Conservation (phyloP, 2,888 invertebrate genomes). For the Teleiodes luculella region DNA sequence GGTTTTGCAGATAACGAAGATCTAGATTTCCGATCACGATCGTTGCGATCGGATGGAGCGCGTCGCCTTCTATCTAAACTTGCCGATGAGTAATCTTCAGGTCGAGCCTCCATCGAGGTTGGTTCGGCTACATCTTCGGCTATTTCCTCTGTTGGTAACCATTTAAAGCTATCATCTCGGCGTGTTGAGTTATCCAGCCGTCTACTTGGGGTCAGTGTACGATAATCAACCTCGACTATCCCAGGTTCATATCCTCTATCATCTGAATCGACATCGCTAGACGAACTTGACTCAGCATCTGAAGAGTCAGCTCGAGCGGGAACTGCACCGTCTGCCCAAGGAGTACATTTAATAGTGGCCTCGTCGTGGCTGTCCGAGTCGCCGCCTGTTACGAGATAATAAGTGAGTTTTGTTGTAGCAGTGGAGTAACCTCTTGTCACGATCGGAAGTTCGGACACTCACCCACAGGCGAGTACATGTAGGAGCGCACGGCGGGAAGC, state of each 20-base stretch:
- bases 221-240: constrained; percentile 80
- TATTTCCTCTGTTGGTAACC: constrained; percentile 75
- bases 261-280: constrained; percentile 61
- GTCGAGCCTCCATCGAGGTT: constrained; percentile 44
- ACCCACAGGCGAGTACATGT: constrained; percentile 77
- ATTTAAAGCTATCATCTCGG: constrained; percentile 83
- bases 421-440: constrained; percentile 42
- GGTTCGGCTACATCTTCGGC: constrained; percentile 51
- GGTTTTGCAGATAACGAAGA: constrained; percentile 79
- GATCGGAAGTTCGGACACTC: constrained; percentile 40
- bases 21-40: constrained; percentile 81
- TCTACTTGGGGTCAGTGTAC: constrained; percentile 62
- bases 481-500: constrained; percentile 76
- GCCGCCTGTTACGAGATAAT: constrained; percentile 72
- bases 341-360: constrained; percentile 78
- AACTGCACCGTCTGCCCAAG: constrained; percentile 63
- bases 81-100: constrained; percentile 59
- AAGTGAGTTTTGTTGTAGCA: constrained; percentile 37
- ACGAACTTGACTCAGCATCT: constrained; percentile 59
- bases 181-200: constrained; percentile 78
- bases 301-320: constrained; percentile 60
- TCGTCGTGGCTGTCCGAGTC: constrained; percentile 82
- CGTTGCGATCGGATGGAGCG: constrained; percentile 70
- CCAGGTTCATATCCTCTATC: constrained; percentile 75
- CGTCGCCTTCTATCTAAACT: constrained; percentile 80